Evolutionary conservation across 2,888 invertebrate species (phyloP), one percentile per base, ranked within the genome.

Genomic region (Smittia aterrima): DNA sequence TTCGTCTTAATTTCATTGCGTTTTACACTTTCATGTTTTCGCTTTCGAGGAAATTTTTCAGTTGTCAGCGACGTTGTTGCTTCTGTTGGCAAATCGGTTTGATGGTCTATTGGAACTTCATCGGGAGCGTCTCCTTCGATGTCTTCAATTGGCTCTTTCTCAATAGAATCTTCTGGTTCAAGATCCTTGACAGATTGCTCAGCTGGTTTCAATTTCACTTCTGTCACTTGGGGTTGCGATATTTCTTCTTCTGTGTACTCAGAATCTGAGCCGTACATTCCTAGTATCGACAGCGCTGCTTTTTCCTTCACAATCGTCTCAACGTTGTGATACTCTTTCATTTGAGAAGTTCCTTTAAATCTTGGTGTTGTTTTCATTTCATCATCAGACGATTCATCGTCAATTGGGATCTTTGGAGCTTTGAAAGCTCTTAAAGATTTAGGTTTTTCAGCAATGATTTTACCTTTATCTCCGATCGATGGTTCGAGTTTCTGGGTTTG

Each of bases 191-290:
- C 72, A 32, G 40, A 32, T 22, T 16, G 13, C 25, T 18, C 41
- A 47, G 16, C 18, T 4, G 13, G 11, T 27, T 70, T 25, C 20
- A n/a, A 3, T 6, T 13, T 47, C 47, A n/a, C 9, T 22, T 18
- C 18, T 7, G 7, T 22, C 22, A 6, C 22, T 3, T 27, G 20
- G 4, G 25, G 6, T 27, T 20, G 1, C n/a, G 47, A 0, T 22
- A 7, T 11, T 1, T n/a, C 40, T 25, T 38, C 64, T 27, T 53
- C 32, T 38, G 9, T 27, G 25, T 27, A 13, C 18, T 75, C 75
- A 24, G 70, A 70, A 53, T 80, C 81, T 0, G 81, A 79, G 0
- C 81, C 83, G 67, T 83, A 83, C 78, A 82, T 80, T 2, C 80
- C 81, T 6, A 82, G 72, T 18, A 83, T 74, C 4, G 76, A 75